phyloP scores from a whole-genome alignment of 2,113 vertebrate species.

The Mystacornis crossleyi region DNA sequence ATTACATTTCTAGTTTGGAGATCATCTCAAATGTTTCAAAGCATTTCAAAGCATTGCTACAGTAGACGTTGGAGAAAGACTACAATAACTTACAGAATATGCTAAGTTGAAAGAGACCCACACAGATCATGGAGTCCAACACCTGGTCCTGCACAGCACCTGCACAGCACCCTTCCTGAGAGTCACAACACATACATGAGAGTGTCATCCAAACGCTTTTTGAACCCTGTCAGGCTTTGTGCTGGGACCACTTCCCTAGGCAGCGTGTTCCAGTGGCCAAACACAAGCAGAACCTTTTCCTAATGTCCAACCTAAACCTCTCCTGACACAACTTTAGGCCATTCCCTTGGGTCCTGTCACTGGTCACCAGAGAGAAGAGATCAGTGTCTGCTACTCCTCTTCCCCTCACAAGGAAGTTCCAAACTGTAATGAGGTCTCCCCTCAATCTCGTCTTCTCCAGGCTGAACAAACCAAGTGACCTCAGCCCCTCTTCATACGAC shows the following conservation, averaged over 20 bases:
- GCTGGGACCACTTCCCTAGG: too few relatives aligned
- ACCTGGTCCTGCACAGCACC: not conserved
- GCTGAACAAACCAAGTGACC: not conserved
- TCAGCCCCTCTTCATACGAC: not conserved
- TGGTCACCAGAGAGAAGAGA: not conserved
- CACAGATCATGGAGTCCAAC: not conserved
- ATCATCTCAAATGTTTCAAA: not conserved
- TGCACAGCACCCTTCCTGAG: not conserved
- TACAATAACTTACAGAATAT: not conserved
- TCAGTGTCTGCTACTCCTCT: not conserved
- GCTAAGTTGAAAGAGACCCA: not conserved
- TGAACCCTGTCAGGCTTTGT: not conserved
- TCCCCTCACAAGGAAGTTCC: not conserved
- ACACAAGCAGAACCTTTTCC: not conserved
- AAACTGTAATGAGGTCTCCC: not conserved
- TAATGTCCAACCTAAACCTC: not conserved
- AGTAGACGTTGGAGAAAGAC: not conserved
- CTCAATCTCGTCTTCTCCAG: not conserved
- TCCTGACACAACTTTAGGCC: not conserved
- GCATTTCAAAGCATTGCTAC: not conserved
- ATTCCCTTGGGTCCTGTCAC: too few relatives aligned
- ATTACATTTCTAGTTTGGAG: not conserved
- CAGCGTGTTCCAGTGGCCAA: not conserved
- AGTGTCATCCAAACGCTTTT: not conserved
- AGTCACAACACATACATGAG: not conserved